Evolutionary conservation across 1,140 invertebrate genomes (phyloP), one percentile per base, ranked within the genome.

Genomic region (Pseudomyrmex cubaensis): DNA sequence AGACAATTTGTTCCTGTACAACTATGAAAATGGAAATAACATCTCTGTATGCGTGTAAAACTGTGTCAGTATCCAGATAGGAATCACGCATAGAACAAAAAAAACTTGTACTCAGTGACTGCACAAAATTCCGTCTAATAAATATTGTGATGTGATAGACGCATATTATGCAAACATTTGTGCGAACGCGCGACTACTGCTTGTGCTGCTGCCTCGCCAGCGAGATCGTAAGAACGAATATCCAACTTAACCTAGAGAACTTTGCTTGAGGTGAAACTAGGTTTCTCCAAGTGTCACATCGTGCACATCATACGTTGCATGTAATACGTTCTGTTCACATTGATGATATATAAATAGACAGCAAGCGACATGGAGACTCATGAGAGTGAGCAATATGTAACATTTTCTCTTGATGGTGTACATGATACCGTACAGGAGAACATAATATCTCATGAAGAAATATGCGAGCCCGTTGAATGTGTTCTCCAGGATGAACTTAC

Each of bases 391-490:
- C 91, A 93, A 2, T 94, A 92, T 48, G 90, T 94, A 13, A 85
- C 90, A 15, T 93, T 93, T 90, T 88, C 93, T 0, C 88, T 93
- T 2, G 59, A 86, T 9, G 90, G 78, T 2, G 83, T 93, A 2
- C 90, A 93, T 25, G 91, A 90, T 61, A 86, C 72, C 17, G 88
- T 92, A 7, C 91, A 92, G 56, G 89, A 92, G 48, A 91, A 90
- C 52, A 89, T 92, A 2, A 89, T 93, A 83, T 93, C 92, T 0
- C 90, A 93, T n/a, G 91, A 94, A 64, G 93, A 94, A 44, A 92
- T 93, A 72, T 93, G 91, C 20, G 93, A 94, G 63, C 90, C 91
- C 8, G 87, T 89, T 1, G 66, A 93, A 15, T 91, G 88, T 13
- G 85, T 90, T 17, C 73, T 93, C 4, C 84, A 88, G 62, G 89